Evolutionary conservation across 2,113 vertebrate species (phyloP), one percentile per base, ranked within the genome.

Genomic region (Neodontobutis hainanensis): DNA sequence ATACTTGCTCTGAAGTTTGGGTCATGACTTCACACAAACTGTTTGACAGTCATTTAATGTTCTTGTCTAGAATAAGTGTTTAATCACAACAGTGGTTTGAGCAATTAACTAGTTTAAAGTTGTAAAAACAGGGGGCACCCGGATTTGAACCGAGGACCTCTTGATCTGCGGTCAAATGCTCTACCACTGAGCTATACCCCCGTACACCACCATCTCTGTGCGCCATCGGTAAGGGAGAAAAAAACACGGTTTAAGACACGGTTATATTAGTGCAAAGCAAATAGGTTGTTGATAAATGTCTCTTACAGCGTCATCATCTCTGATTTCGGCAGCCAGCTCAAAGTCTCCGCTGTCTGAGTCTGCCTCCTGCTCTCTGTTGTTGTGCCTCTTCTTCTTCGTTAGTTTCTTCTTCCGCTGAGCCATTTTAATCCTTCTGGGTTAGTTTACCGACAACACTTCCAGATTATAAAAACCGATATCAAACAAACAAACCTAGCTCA

Each of bases 101-200:
- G 19, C 19, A 27, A 27, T 27, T 1, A 27, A 27, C 19, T 27
- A 27, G 19, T 3, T 27, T 27, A 27, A 27, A 27, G 19, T 27
- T 27, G 19, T 27, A 27, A 86, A 88, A 85, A 71, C 62, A 96
- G 94, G 93, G 94, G 93, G 93, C 93, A 95, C 91, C 92, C 87
- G 91, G 94, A 95, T 94, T 94, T 95, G 94, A 95, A 95, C 93
- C 91, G 87, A 93, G 93, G 93, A 95, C 94, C 93, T 96, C 94
- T 95, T 95, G 94, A 95, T 95, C 93, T 95, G 94, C 94, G 95
- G 94, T 95, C 94, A 95, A 96, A 95, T 95, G 95, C 95, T 96
- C 95, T 96, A 93, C 94, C 93, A 94, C 94, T 95, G 94, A 95
- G 94, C 94, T 95, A 95, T 95, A 95, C 94, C 94, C 94, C 94